Evolutionary conservation across 1,140 invertebrate genomes (phyloP).

Genomic region (Meloidogyne floridensis): DNA sequence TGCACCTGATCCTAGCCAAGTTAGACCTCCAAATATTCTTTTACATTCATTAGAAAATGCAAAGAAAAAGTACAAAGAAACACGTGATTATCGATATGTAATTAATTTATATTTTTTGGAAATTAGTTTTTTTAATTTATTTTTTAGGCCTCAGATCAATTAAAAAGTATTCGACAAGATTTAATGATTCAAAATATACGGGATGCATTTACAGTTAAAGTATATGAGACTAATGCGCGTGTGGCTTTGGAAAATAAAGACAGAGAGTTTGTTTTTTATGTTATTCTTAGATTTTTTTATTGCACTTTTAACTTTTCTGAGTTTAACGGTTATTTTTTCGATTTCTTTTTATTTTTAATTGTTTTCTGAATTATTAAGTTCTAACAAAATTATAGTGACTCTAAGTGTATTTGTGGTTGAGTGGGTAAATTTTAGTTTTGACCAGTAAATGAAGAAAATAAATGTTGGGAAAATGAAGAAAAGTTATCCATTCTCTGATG

Average conservation of each 20-base stretch:
- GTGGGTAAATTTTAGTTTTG: too few relatives aligned
- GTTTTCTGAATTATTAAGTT: too few relatives aligned
- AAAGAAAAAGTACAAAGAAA: conserved; percentile 43
- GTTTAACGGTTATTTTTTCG: too few relatives aligned
- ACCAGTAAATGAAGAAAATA: too few relatives aligned
- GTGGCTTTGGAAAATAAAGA: conserved; percentile 95
- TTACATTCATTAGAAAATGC: conserved; percentile 43
- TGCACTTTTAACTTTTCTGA: too few relatives aligned
- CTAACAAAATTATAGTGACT: too few relatives aligned
- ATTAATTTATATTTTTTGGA: neutral
- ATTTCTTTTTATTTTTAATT: too few relatives aligned
- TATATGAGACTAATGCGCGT: conserved; percentile 95
- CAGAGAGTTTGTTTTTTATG: conserved; percentile 72
- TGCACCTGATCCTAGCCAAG: conserved; percentile 48
- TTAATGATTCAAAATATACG: conserved; percentile 92
- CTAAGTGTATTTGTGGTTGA: too few relatives aligned
- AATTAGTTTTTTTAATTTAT: neutral
- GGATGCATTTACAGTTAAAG: conserved; percentile 88
- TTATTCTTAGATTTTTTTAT: neutral
- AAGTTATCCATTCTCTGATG: conserved; percentile 17
- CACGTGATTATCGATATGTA: conserved; percentile 45
- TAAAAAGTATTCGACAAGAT: conserved; percentile 97
- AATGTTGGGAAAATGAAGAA: neutral
- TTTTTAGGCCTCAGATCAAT: conserved; percentile 75
- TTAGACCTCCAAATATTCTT: conserved; percentile 41